Evolutionary conservation across 2,113 vertebrate genomes (phyloP).

Genomic region (Bettongia penicillata): DNA sequence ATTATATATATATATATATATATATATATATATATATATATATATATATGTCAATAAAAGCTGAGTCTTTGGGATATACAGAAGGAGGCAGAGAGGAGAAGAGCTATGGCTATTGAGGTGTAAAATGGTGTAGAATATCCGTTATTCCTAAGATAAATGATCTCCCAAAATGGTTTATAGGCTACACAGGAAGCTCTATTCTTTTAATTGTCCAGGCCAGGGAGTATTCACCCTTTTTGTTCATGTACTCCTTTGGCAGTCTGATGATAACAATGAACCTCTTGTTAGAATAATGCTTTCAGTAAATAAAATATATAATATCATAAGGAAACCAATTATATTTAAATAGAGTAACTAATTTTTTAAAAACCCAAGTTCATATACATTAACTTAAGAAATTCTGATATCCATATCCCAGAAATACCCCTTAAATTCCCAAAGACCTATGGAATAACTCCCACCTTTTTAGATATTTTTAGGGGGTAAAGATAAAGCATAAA

Average conservation of each 20-base stretch:
- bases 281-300: neutral
- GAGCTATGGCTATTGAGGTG: neutral
- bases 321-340: neutral
- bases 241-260: neutral
- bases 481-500: neutral
- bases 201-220: no score
- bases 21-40: neutral
- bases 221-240: no score
- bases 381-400: neutral
- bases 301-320: neutral
- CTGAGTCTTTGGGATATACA: neutral
- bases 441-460: neutral
- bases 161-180: neutral
- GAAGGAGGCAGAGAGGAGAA: neutral
- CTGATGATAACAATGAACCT: neutral
- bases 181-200: no score
- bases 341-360: neutral
- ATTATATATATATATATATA: neutral
- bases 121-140: neutral
- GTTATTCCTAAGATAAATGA: neutral
- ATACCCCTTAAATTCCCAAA: conserved; percentile 3
- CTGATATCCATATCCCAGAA: neutral
- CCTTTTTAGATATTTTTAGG: neutral
- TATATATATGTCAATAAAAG: neutral
- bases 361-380: neutral